These are phyloP conservation scores for Apomyelois bistriatella DNA, from an alignment of 2,888 invertebrate species.

Conservation along the genomic window DNA sequence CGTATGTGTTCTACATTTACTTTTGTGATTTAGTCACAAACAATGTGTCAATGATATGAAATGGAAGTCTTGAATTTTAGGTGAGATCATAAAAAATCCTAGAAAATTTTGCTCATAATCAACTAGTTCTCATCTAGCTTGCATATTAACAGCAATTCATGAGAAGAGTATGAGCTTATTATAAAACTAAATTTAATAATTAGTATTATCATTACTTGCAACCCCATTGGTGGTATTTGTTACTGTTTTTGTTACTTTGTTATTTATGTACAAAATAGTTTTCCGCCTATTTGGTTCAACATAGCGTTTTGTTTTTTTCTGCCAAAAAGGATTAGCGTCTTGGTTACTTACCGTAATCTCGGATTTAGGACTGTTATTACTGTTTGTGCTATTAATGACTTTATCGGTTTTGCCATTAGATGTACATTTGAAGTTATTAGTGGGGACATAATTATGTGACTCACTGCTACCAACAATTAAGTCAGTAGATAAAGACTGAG, in stretches of 20 bases:
- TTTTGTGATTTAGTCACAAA: conserved; percentile 4
- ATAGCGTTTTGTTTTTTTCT: conserved; percentile 61
- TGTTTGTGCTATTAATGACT: conserved; percentile 36
- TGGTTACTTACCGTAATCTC: conserved; percentile 63
- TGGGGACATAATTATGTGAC: conserved; percentile 35
- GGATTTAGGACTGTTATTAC: conserved; percentile 38
- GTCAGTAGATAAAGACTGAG: conserved; percentile 46
- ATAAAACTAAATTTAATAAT: conserved; percentile 34
- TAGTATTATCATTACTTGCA: conserved; percentile 31
- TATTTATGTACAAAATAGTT: conserved; percentile 74
- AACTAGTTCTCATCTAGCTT: conserved; percentile 58
- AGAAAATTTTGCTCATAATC: conserved; percentile 45
- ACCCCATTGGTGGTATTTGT: conserved; percentile 35
- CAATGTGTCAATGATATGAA: not conserved
- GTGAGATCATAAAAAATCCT: conserved; percentile 61
- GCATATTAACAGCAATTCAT: conserved; percentile 53
- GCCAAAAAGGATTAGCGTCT: conserved; percentile 73
- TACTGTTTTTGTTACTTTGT: conserved; percentile 59
- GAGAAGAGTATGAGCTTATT: conserved; percentile 51
- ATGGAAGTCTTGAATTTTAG: conserved; percentile 30
- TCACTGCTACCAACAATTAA: conserved; percentile 33
- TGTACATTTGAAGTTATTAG: conserved; percentile 27
- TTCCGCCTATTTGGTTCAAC: conserved; percentile 72
- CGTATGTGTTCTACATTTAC: conserved; percentile 5
- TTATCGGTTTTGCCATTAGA: conserved; percentile 42